These are phyloP conservation scores for Asbolus verrucosus DNA, from an alignment of 1,140 invertebrate species.

Conservation along the genomic window DNA sequence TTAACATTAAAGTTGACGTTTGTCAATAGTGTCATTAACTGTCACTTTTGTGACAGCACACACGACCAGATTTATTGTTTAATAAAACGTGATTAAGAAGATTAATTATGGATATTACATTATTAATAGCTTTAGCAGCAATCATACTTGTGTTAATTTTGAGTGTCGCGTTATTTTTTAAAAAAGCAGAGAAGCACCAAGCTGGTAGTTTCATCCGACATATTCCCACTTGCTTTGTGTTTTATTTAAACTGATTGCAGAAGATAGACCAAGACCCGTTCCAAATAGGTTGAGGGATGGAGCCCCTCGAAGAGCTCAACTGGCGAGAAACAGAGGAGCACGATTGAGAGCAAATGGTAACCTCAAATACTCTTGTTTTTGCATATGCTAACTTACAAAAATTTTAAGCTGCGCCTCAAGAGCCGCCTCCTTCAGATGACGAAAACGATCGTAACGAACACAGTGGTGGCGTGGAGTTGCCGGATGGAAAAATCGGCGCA, in stretches of 20 bases:
- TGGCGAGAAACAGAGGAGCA: conserved; percentile 73
- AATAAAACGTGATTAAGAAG: too few species aligned
- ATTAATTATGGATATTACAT: conserved; percentile 57
- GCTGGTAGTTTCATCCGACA: conserved; percentile 46
- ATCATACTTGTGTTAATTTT: conserved; percentile 66
- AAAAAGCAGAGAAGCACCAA: conserved; percentile 48
- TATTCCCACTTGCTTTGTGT: too few species aligned
- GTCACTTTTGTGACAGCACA: too few species aligned
- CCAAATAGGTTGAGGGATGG: conserved; percentile 65
- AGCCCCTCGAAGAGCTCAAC: conserved; percentile 70
- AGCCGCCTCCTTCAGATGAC: conserved; percentile 58
- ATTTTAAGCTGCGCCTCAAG: conserved; percentile 57
- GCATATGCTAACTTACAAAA: too few species aligned
- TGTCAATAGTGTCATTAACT: too few species aligned
- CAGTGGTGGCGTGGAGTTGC: conserved; percentile 64
- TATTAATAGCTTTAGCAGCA: conserved; percentile 66
- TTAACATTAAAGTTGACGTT: too few species aligned
- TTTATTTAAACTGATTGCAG: too few species aligned
- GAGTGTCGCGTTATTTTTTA: conserved; percentile 64
- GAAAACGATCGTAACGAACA: conserved; percentile 62
- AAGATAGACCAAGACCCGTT: conserved; percentile 50
- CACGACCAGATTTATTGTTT: too few species aligned
- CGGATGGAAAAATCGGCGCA: conserved; percentile 86
- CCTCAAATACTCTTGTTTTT: conserved; percentile 39
- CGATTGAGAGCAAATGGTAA: conserved; percentile 71